A percentile compares a stretch with the other conserved stretches of the same genome.
Conservation (phyloP, 2,113 vertebrate species). For the Spea multiplicata region DNA sequence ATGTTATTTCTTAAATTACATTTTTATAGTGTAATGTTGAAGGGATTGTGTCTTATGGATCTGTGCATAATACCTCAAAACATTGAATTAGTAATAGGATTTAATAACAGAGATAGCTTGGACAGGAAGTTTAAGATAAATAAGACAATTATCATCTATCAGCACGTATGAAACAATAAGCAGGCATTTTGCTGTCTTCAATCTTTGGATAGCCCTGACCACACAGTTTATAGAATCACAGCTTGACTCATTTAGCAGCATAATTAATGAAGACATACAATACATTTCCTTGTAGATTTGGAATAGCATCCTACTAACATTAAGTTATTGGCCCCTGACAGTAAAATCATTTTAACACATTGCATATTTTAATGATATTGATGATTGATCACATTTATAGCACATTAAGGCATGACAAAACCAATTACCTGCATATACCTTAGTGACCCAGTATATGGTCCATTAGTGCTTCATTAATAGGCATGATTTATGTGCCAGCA, state of each 20-base stretch:
- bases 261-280: constrained; percentile 39
- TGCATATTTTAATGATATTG: constrained; percentile 47
- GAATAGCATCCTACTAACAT: constrained; percentile 29
- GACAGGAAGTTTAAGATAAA: background rate
- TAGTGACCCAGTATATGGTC: constrained; percentile 36
- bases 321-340: constrained; percentile 43
- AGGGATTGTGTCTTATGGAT: too few species aligned
- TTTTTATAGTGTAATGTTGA: too few species aligned
- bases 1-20: too few species aligned
- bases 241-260: constrained; percentile 30
- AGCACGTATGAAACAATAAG: background rate
- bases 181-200: background rate
- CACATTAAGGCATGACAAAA: constrained; percentile 37
- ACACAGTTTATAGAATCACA: constrained; percentile 37
- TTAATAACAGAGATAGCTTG: background rate
- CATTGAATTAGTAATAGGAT: background rate
- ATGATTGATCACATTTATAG: constrained; percentile 39
- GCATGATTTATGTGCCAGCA: constrained; percentile 38
- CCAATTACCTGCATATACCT: constrained; percentile 38
- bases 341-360: constrained; percentile 48
- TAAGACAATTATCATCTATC: background rate
- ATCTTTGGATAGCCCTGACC: constrained; percentile 17
- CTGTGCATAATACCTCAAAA: background rate
- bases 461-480: constrained; percentile 49
- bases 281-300: constrained; percentile 42